A percentile compares a stretch with the other conserved stretches of the same genome.
These are phyloP conservation scores for Cavia porcellus DNA, from an alignment of 2,113 vertebrate species.

Conservation along the genomic window DNA sequence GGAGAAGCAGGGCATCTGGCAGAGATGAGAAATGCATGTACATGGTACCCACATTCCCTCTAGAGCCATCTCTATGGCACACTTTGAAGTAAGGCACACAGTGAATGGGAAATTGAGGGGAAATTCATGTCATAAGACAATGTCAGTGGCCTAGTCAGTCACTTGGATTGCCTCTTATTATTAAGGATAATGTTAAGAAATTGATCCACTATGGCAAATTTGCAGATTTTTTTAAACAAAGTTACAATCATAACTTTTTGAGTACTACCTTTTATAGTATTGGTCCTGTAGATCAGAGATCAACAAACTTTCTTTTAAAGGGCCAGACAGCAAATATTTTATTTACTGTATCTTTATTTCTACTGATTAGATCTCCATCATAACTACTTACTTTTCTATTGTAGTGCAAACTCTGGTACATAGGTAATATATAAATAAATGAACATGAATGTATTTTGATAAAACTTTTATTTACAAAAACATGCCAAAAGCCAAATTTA, in stretches of 20 bases:
- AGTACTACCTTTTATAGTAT: neutral
- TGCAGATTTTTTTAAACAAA: constrained; percentile 27
- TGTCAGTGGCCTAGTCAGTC: constrained; percentile 63
- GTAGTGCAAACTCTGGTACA: neutral
- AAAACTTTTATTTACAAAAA: constrained; percentile 59
- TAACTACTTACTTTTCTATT: neutral
- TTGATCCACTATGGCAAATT: constrained; percentile 46
- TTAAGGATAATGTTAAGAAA: constrained; percentile 68
- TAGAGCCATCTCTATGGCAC: neutral
- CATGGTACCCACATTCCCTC: neutral
- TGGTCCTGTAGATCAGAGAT: neutral
- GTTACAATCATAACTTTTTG: neutral
- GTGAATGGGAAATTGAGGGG: constrained; percentile 25
- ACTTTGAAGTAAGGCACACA: neutral
- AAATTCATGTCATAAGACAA: constrained; percentile 27
- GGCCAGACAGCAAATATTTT: neutral
- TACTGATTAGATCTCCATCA: neutral
- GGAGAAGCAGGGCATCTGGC: neutral
- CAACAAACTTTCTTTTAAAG: neutral
- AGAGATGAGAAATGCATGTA: neutral
- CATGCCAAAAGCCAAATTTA: neutral
- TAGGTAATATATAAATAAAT: neutral
- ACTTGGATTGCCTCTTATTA: constrained; percentile 61
- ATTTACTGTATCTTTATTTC: neutral
- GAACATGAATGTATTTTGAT: neutral